phyloP scores from a whole-genome alignment of 1,140 invertebrate genomes.

The Acromyrmex echinatior region DNA sequence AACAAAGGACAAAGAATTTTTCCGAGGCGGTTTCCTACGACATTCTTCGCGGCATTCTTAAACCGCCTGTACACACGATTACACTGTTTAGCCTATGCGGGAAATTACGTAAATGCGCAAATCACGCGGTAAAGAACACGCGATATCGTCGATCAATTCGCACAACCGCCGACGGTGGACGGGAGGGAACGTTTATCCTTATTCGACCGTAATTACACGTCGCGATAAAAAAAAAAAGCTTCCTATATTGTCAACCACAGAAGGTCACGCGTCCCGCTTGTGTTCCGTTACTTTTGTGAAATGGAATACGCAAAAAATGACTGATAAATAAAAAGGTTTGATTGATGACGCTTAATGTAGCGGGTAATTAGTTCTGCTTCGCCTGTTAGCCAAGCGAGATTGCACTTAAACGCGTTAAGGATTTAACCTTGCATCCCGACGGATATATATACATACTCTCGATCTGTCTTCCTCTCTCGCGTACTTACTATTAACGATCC shows the following conservation, averaged over 20 bases:
- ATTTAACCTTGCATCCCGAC: conserved; percentile 48
- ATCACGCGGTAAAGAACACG: conserved; percentile 47
- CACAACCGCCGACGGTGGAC: conserved; percentile 16
- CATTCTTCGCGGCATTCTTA: conserved; percentile 11
- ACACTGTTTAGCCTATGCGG: conserved; percentile 31
- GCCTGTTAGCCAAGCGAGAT: conserved; percentile 59
- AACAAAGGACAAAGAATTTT: conserved; percentile 13
- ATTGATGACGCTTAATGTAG: conserved; percentile 67
- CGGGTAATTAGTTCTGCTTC: conserved; percentile 69
- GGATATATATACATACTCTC: conserved; percentile 23
- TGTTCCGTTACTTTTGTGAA: conserved; percentile 60
- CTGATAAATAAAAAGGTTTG: conserved; percentile 70
- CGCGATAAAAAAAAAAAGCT: conserved; percentile 19
- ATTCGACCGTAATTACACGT: conserved; percentile 47
- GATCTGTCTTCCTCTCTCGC: conserved; percentile 35
- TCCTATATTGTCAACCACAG: conserved; percentile 57
- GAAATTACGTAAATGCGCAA: conserved; percentile 49
- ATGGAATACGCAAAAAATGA: conserved; percentile 41
- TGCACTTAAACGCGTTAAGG: conserved; percentile 51
- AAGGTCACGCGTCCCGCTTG: conserved; percentile 56
- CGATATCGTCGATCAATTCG: conserved; percentile 40
- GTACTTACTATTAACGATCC: conserved; percentile 33
- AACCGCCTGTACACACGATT: conserved; percentile 9
- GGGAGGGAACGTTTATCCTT: conserved; percentile 28
- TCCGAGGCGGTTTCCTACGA: neutral